Evolutionary conservation across 2,797 vertebrate genomes (phyloP), one percentile per base, ranked within the genome.

Genomic region (Simalia tracyae): DNA sequence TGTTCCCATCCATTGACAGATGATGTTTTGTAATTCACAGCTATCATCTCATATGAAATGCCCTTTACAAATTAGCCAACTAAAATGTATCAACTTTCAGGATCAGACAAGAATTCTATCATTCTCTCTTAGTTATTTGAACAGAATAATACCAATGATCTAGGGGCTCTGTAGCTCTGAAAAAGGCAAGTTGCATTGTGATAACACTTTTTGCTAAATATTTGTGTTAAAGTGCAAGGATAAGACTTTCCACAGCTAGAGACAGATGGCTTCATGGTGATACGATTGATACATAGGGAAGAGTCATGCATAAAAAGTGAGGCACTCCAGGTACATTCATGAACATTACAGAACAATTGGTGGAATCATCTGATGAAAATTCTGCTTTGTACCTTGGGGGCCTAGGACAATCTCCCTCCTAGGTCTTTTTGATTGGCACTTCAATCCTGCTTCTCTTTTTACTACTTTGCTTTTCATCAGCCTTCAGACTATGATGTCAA

Each of bases 31-130:
- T 95, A 96, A 93, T 92, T 2, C 7, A 92, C 89, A 93, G 93
- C 93, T 28, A 19, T 94, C 93, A 95, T 93, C 91, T 94, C 56
- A 0, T 91, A 96, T 95, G 36, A 95, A 97, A 94, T 92, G 94
- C 92, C 95, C 96, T 96, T 90, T 95, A 93, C 36, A 90, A 95
- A 94, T 95, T 59, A 36, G 19, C 12, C 59, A 63, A 68, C 94
- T 95, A 96, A 88, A 93, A 95, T 88, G 95, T 96, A 93, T 89
- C 94, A 85, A 76, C 94, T 94, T 96, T 86, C 92, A 95, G 92
- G 95, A 95, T 87, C 91, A 86, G 28, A 81, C 42, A 11, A 46
- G 87, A 92, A 92, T 94, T 96, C 94, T 95, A 93, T 57, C 63
- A 94, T 93, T 95, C 94, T 93, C 92, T 93, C 91, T 94, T 86